Percentiles rank a stretch among this genome's conserved stretches.
phyloP scores from a whole-genome alignment of 2,797 vertebrate species.

The Helarctos malayanus region DNA sequence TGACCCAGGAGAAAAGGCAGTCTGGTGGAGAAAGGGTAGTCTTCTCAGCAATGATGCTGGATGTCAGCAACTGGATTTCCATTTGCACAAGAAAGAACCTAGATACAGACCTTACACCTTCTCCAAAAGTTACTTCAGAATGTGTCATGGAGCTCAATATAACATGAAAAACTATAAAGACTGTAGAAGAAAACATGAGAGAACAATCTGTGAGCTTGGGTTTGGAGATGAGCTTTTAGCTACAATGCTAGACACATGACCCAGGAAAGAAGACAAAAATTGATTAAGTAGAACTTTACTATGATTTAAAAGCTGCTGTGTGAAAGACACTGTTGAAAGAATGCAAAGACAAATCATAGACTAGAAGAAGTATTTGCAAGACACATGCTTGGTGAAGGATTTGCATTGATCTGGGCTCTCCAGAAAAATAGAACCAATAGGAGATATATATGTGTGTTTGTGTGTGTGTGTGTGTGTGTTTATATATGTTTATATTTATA shows the following conservation, averaged over 20 bases:
- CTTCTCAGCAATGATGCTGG: not conserved
- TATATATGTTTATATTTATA: not conserved
- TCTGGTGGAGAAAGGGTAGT: not conserved
- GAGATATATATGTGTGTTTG: not conserved
- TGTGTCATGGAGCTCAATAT: not conserved
- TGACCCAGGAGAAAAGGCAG: not conserved
- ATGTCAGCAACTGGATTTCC: not conserved
- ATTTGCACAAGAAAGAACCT: not conserved
- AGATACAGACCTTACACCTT: not conserved
- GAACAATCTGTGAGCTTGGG: not conserved
- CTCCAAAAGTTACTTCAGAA: not conserved
- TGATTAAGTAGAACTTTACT: not conserved
- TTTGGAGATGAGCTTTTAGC: conserved; percentile 44
- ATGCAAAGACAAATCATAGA: not conserved
- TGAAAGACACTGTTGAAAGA: not conserved
- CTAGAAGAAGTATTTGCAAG: not conserved
- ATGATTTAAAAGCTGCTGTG: not conserved
- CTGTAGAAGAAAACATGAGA: not conserved
- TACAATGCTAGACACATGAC: not conserved
- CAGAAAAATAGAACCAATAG: not conserved
- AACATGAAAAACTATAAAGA: not conserved
- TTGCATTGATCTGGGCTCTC: not conserved
- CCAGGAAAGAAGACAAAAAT: not conserved
- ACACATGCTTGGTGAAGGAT: not conserved
- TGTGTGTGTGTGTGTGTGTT: not conserved